Evolutionary conservation across 1,140 invertebrate species (phyloP).

Genomic region (Heterodera carotae): DNA sequence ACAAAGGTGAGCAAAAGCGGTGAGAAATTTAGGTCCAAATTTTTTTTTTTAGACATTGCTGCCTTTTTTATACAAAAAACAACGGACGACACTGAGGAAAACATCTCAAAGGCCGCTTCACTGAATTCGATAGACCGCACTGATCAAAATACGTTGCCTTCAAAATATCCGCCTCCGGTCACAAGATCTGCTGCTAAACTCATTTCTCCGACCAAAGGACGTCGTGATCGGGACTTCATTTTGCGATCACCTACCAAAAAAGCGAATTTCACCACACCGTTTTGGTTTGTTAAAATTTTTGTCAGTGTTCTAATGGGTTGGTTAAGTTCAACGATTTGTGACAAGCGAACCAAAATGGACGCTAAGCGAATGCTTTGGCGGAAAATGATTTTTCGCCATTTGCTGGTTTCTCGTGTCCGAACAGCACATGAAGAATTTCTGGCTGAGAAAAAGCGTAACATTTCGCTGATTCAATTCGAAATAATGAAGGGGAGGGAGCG

Average conservation of each 20-base stretch:
- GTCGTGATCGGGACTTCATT: not conserved
- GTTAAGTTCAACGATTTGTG: conserved; percentile 6
- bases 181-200: conserved; percentile 1
- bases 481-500: not conserved
- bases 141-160: conserved; percentile 5
- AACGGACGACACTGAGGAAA: not conserved
- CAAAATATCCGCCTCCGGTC: conserved; percentile 10
- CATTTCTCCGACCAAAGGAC: conserved; percentile 13
- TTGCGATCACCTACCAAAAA: conserved; percentile 19
- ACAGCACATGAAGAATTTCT: conserved; percentile 6
- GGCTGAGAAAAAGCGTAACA: conserved; percentile 11
- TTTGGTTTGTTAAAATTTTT: not conserved
- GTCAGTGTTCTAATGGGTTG: not conserved
- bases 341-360: conserved; percentile 22
- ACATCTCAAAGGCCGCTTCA: not conserved
- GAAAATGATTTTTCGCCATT: conserved; percentile 24
- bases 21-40: not conserved
- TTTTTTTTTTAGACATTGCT: not conserved
- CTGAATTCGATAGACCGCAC: not conserved
- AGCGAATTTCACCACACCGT: not conserved
- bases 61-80: not conserved
- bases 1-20: conserved; percentile 12
- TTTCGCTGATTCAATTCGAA: not conserved
- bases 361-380: conserved; percentile 21
- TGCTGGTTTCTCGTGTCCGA: conserved; percentile 5